Evolutionary conservation across 2,888 invertebrate species (phyloP).

Genomic region (Cantharis nigra): DNA sequence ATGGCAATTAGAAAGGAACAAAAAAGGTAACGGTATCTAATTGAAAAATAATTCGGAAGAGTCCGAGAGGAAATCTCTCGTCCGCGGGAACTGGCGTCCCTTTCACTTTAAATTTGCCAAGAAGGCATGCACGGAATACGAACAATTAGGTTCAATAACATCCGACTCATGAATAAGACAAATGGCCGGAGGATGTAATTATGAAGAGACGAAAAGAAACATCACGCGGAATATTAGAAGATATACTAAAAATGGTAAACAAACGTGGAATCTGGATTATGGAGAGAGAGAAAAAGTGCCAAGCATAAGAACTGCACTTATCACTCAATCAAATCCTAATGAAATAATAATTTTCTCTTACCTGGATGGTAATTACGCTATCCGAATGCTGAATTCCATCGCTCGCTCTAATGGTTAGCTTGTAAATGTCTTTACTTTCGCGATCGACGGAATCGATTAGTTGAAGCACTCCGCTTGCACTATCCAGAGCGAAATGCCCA

Average conservation of each 20-base stretch:
- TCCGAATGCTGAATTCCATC: constrained; percentile 89
- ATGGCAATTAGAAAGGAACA: not conserved
- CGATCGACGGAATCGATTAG: constrained; percentile 82
- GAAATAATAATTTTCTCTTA: constrained; percentile 54
- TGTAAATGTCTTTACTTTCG: constrained; percentile 79
- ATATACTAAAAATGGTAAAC: not conserved
- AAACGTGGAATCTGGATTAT: not conserved
- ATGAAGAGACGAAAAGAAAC: not conserved
- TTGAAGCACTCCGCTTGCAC: constrained; percentile 71
- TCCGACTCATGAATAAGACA: not conserved
- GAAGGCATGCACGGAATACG: not conserved
- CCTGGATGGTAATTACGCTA: constrained; percentile 77
- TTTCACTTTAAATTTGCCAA: not conserved
- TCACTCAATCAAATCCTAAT: constrained; percentile 7
- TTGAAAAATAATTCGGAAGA: not conserved
- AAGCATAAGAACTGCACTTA: not conserved
- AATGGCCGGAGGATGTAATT: not conserved
- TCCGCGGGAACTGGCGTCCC: not conserved
- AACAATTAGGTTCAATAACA: not conserved
- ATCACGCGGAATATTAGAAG: not conserved
- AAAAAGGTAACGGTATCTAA: not conserved
- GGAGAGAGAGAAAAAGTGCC: not conserved
- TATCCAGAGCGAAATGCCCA: constrained; percentile 73
- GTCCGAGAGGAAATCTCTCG: not conserved
- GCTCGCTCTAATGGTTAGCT: constrained; percentile 79